Conservation (phyloP, 1,140 invertebrate genomes). For the Drosophila sturtevanti region DNA sequence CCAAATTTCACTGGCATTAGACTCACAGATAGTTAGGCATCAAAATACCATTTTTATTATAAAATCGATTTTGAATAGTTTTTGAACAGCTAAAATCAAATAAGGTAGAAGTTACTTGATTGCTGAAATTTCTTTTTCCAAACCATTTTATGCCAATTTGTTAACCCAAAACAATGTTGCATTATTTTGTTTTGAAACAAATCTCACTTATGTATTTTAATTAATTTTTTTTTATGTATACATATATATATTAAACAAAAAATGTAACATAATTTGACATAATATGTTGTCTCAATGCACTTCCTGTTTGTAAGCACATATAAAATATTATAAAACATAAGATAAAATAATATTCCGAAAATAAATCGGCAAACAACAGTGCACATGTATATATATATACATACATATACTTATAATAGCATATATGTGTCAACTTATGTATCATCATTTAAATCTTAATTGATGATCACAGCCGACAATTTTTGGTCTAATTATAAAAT, state of each 20-base stretch:
- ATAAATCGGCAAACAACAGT: slow-evolving; percentile 16
- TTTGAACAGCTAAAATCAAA: too few species aligned
- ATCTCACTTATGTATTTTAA: neutral
- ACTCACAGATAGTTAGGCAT: neutral
- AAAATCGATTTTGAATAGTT: neutral
- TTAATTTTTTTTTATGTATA: too few species aligned
- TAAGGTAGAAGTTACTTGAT: too few species aligned
- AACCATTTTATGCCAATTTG: too few species aligned
- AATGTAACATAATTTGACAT: neutral
- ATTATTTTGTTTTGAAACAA: neutral
- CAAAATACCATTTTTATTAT: neutral
- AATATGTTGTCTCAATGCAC: neutral
- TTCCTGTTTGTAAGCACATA: neutral
- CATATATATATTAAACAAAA: too few species aligned
- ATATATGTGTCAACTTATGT: slow-evolving; percentile 61
- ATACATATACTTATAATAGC: slow-evolving; percentile 21
- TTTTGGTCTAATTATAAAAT: slow-evolving; percentile 55
- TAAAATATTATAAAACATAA: slow-evolving; percentile 8
- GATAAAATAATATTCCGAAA: slow-evolving; percentile 21
- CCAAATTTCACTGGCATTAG: neutral
- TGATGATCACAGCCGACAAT: slow-evolving; percentile 58
- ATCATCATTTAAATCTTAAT: slow-evolving; percentile 70
- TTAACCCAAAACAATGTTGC: too few species aligned
- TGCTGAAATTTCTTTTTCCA: too few species aligned
- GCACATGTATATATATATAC: slow-evolving; percentile 7